Conservation (phyloP, 2,888 invertebrate genomes). For the Cataglyphis albicans region DNA sequence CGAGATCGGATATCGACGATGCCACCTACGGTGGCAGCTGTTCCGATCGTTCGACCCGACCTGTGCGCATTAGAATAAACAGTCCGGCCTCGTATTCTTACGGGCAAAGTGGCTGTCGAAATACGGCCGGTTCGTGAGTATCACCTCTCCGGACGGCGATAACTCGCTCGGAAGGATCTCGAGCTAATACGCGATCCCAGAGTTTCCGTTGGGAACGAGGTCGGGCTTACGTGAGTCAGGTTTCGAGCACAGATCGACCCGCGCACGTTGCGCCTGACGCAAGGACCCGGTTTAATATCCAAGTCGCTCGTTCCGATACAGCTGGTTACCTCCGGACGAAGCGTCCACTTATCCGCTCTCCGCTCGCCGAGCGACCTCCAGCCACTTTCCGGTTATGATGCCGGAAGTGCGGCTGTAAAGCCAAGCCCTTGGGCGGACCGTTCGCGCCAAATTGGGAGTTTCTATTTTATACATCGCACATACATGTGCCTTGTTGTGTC, state of each 20-base stretch:
- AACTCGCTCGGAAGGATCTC: slow-evolving; percentile 45
- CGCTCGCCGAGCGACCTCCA: slow-evolving; percentile 26
- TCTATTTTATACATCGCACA: slow-evolving; percentile 41
- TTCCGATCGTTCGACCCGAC: slow-evolving; percentile 55
- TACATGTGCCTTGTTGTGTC: background rate
- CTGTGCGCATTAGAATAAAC: slow-evolving; percentile 65
- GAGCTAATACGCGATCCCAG: slow-evolving; percentile 47
- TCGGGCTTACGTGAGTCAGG: background rate
- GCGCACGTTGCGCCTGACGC: slow-evolving; percentile 2
- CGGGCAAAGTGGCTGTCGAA: slow-evolving; percentile 9
- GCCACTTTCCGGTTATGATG: slow-evolving; percentile 55
- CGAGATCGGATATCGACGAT: slow-evolving; percentile 39
- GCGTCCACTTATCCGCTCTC: slow-evolving; percentile 56
- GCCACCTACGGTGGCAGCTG: slow-evolving; percentile 58
- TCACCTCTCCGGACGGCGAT: slow-evolving; percentile 37
- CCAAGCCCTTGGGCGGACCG: slow-evolving; percentile 32
- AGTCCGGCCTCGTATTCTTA: slow-evolving; percentile 49
- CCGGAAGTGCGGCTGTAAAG: slow-evolving; percentile 66
- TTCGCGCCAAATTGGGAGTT: slow-evolving; percentile 45
- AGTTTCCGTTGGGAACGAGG: slow-evolving; percentile 44
- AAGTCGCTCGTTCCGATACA: slow-evolving; percentile 67
- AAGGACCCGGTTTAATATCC: slow-evolving; percentile 69
- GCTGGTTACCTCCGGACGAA: slow-evolving; percentile 55
- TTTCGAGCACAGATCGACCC: slow-evolving; percentile 51
- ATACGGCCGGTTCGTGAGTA: background rate